Base-by-base conservation (phyloP, 2,113 vertebrate species). In the Haliaeetus leucogaster region DNA sequence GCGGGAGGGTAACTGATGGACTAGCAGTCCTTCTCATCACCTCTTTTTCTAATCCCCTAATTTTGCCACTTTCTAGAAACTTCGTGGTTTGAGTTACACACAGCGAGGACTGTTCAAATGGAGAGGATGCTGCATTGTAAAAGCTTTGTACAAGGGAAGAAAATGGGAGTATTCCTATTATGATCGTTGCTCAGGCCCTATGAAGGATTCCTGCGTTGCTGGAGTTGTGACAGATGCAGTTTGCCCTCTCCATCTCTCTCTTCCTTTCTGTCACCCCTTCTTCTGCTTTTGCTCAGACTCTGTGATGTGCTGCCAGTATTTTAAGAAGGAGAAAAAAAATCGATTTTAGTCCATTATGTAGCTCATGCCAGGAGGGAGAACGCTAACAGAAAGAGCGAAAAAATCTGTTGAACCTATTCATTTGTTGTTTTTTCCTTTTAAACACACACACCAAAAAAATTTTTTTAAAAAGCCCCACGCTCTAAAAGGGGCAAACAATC, bases 231-330 rank as follows among this genome's bases (percentile, higher is more conserved):
- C 61, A 34, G 90, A 17, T 4, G 32, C 61, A 13, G 34, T 84
- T 65, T 93, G 36, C 77, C 61, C 56, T 87, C 73, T 79, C 56
- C 65, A 38, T 71, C 71, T 56, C 50, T 61, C 59, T 71, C 45
- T 29, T 80, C 56, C 68, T 72, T 82, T 52, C 70, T 82, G 52
- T 93, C 38, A 7, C 48, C 26, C 2, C 47, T 90, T 78, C 58
- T 50, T 62, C 71, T 83, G 36, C 48, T 66, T 74, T 72, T 72
- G 42, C 50, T 67, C 8, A 29, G 56, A 20, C 77, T 50, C 89
- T 82, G 65, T 82, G 91, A 91, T 95, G 65, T 55, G 72, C 86
- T 91, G 83, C 47, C 93, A 87, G 77, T 85, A 42, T 89, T 94
- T 71, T 63, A 43, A 71, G 42, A 80, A 84, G 53, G 36, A 47